Evolutionary conservation across 1,140 invertebrate species (phyloP).

Genomic region (Drosophila grimshawi): DNA sequence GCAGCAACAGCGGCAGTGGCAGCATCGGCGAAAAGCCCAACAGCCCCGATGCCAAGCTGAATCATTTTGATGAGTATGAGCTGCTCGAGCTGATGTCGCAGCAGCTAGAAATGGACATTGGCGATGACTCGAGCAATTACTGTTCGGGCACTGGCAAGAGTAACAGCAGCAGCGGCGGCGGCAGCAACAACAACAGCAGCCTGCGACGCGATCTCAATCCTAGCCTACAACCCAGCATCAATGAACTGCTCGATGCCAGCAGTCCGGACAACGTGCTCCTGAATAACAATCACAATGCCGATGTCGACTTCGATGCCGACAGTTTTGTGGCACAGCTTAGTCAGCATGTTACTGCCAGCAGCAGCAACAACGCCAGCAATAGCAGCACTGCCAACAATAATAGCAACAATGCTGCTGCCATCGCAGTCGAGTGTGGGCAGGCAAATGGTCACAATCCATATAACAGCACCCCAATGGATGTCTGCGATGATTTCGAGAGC

Average conservation of each 20-base stretch:
- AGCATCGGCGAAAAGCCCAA: slow-evolving; percentile 52
- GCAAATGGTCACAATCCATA: slow-evolving; percentile 58
- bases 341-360: slow-evolving; percentile 58
- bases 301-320: slow-evolving; percentile 77
- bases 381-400: slow-evolving; percentile 8
- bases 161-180: slow-evolving; percentile 23
- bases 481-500: slow-evolving; percentile 83
- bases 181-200: slow-evolving; percentile 39
- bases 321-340: slow-evolving; percentile 77
- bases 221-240: slow-evolving; percentile 78
- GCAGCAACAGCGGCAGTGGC: slow-evolving; percentile 31
- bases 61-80: slow-evolving; percentile 83
- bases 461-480: slow-evolving; percentile 77
- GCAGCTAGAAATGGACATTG: slow-evolving; percentile 84
- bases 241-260: slow-evolving; percentile 74
- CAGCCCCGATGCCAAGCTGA: slow-evolving; percentile 69
- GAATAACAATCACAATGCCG: slow-evolving; percentile 64
- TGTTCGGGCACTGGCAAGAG: slow-evolving; percentile 23
- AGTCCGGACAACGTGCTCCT: slow-evolving; percentile 65
- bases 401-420: slow-evolving; percentile 16
- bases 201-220: slow-evolving; percentile 80
- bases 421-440: slow-evolving; percentile 39
- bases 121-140: slow-evolving; percentile 71
- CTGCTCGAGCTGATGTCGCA: slow-evolving; percentile 83
- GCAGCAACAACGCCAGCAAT: slow-evolving; percentile 19